Base-by-base conservation (phyloP, 2,113 vertebrate species). In the Pterophyllum scalare region DNA sequence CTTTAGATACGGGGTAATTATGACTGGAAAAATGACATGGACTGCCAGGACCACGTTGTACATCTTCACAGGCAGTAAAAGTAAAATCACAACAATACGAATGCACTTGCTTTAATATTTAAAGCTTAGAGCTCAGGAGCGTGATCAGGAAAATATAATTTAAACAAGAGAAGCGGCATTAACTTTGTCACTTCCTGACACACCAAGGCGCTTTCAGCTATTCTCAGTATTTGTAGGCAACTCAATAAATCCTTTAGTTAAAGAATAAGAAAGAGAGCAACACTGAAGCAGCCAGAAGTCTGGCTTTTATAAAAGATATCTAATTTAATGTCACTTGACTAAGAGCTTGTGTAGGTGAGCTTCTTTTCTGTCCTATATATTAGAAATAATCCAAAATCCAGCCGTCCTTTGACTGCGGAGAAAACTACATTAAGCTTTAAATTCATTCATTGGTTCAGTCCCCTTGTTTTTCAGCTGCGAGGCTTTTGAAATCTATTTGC, bases 1-100 rank as follows among this genome's bases (percentile, higher is more conserved):
- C 82, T 79, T 81, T 79, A 83, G 83, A 92, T 72, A 89, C 28
- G 43, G 74, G 77, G 67, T 94, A 90, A 94, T 95, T 93, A 92
- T 59, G 79, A 80, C 76, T 61, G 61, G 52, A 76, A 78, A 85
- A 92, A 93, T 86, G 70, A 87, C 78, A 75, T 2, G 57, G n/a
- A 38, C 28, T 61, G 80, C 35, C 59, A 35, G 38, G 81, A 20
- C 59, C 52, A 14, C 7, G 74, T 52, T 74, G 59, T 6, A 78
- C 56, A 22, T 60, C 78, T 82, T 89, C 86, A 82, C 65, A 14
- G 58, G 46, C 77, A 59, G 75, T 80, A 43, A 19, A 43, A 85
- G 83, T 75, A n/a, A 64, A 81, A 75, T 70, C 40, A 20, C 57
- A 80, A 83, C 40, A 79, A 61, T 80, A 24, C 13, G 24, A 80